Conservation (phyloP, 2,797 vertebrate species). For the Loris lydekkerianus region DNA sequence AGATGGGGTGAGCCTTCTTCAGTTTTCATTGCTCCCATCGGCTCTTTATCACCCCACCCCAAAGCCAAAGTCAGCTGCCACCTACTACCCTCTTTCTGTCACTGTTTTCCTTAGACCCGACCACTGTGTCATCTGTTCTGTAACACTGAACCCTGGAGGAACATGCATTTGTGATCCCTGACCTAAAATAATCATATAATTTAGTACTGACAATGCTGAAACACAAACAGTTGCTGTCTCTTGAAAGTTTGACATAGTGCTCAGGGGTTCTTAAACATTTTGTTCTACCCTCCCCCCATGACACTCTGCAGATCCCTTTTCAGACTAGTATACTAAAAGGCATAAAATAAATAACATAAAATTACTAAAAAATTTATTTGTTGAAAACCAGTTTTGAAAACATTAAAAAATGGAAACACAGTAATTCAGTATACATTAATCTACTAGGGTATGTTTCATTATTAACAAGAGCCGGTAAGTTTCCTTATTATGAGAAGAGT, state of each 20-base stretch:
- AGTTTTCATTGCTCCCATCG: not conserved
- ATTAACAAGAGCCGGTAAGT: not conserved
- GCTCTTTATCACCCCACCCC: not conserved
- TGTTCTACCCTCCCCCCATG: not conserved
- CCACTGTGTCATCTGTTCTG: not conserved
- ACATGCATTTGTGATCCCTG: not conserved
- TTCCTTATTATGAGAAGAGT: constrained; percentile 17
- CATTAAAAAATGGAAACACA: not conserved
- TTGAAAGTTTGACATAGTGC: not conserved
- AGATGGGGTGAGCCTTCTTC: not conserved
- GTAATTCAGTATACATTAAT: not conserved
- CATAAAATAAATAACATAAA: not conserved
- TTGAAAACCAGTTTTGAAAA: constrained; percentile 25
- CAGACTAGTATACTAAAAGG: not conserved
- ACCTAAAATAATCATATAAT: not conserved
- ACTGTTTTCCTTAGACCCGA: not conserved
- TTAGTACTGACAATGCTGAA: not conserved
- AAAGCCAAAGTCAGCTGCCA: not conserved
- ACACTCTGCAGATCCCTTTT: not conserved
- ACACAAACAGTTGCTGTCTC: not conserved
- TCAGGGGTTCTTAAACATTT: not conserved
- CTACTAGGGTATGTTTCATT: not conserved
- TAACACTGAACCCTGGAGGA: not conserved
- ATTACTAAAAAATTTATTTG: not conserved
- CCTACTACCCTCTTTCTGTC: not conserved